Conservation (phyloP, 2,797 vertebrate species). For the Neosalanx taihuensis region DNA sequence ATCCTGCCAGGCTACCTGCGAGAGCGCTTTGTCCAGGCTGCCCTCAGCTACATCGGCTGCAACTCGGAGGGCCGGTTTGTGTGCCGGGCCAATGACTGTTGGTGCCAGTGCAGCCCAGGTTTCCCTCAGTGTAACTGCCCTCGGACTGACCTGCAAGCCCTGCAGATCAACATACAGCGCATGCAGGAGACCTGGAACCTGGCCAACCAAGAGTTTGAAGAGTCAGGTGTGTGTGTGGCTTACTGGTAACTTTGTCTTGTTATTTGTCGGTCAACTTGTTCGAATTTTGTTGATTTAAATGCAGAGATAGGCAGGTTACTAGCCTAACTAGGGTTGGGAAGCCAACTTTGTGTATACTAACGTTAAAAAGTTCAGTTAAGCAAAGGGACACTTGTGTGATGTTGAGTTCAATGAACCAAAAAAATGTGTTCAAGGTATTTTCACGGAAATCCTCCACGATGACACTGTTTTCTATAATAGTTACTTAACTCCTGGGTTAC, state of each 20-base stretch:
- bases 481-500: conserved; percentile 23
- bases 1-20: conserved; percentile 88
- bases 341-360: not conserved
- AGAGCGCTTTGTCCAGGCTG: conserved; percentile 88
- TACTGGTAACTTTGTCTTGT: not conserved
- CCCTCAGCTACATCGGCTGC: conserved; percentile 91
- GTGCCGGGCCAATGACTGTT: conserved; percentile 89
- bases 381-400: not conserved
- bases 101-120: conserved; percentile 84
- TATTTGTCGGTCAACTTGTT: not conserved
- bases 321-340: not conserved
- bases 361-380: not conserved
- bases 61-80: conserved; percentile 92
- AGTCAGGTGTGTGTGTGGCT: conserved; percentile 77
- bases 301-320: not conserved
- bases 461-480: conserved; percentile 5
- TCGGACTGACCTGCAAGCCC: conserved; percentile 84
- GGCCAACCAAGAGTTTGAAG: conserved; percentile 88
- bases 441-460: not conserved
- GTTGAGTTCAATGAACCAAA: not conserved
- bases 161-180: conserved; percentile 84
- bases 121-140: conserved; percentile 95
- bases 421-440: not conserved
- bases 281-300: not conserved
- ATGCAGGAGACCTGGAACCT: conserved; percentile 82